These are phyloP conservation scores for Pantherophis vulpinus DNA, from an alignment of 2,797 vertebrate species.

Conservation along the genomic window DNA sequence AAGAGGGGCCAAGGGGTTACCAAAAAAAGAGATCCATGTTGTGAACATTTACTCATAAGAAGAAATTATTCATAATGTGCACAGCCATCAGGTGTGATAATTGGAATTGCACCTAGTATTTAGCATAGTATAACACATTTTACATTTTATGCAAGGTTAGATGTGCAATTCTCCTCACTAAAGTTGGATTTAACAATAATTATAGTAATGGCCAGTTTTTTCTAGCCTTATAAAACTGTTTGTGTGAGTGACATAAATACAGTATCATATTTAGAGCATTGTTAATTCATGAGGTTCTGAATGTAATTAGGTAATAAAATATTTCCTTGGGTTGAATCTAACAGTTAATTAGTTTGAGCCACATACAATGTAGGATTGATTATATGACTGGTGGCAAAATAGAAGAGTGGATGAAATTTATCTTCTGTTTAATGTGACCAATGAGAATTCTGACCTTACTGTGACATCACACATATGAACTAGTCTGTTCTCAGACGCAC, in stretches of 20 bases:
- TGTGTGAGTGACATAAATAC: not conserved
- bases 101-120: not conserved
- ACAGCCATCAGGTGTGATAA: not conserved
- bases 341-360: not conserved
- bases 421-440: not conserved
- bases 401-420: not conserved
- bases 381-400: not conserved
- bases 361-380: not conserved
- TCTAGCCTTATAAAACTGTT: not conserved
- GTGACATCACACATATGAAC: not conserved
- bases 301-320: not conserved
- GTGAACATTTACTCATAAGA: not conserved
- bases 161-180: not conserved
- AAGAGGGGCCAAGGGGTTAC: not conserved
- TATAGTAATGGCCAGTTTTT: not conserved
- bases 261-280: not conserved
- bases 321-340: not conserved
- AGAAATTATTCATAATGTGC: not conserved
- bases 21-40: not conserved
- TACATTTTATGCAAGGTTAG: not conserved
- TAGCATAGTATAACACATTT: not conserved
- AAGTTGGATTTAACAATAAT: not conserved
- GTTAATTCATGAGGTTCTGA: not conserved
- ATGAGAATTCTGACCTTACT: conserved; percentile 15
- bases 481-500: not conserved